Base-by-base conservation (phyloP, 1,140 invertebrate species). In the Hermetia illucens region DNA sequence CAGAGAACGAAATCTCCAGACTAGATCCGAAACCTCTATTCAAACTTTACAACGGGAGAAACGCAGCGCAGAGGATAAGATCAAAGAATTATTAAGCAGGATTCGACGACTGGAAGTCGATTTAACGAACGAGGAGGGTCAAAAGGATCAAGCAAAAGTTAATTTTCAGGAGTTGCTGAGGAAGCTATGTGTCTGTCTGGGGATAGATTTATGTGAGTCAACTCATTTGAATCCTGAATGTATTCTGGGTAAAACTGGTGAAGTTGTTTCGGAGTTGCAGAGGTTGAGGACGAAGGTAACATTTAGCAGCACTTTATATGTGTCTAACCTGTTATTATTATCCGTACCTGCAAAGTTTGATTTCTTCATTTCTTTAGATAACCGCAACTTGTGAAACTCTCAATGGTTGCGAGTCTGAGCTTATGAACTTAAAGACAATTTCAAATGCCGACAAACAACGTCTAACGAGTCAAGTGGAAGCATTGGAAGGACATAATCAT, bases 61-160 rank as follows among this genome's bases (percentile, higher is more conserved):
- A 34, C 69, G 76, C 17, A 77, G 79, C 43, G 71, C 77, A 42
- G 79, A 82, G 52, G 81, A 85, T 18, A 75, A 77, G 48, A 68
- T 73, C 12, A 78, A 79, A 44, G 82, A 86, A 43, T 62, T 81
- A 33, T 75, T 83, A 39, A 73, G 76, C 46, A 82, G 81, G 58
- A 59, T 82, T 18, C 65, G 77, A 38, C 70, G 73, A 34, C 48
- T 82, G 27, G 81, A 85, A 55, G 50, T 77, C 21, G 77, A 79
- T 38, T 69, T 79, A 30, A 67, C 71, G 29, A 70, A 64, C 39
- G 77, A 79, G 52, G 75, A 79, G 53, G 65, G 73, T 30, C 70
- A 74, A 44, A 78, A 79, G 51, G 75, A 77, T 39, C 68, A 69
- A 46, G 68, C 71, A 29, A 65, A 63, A 46, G 66, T 66, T 27